phyloP scores from a whole-genome alignment of 37 sponge, comb jelly and placozoan species.

The Oopsacas minuta region DNA sequence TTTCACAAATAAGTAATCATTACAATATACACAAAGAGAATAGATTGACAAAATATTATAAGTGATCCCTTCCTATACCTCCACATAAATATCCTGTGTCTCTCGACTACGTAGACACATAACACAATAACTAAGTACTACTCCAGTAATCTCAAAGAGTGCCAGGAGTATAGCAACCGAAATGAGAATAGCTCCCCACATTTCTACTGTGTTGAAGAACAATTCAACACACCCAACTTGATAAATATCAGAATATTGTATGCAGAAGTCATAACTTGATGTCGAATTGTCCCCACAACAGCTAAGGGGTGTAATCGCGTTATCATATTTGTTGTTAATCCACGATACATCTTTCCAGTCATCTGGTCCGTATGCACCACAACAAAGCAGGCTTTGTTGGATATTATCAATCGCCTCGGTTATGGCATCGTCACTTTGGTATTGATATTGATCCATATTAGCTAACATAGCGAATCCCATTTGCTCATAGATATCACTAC shows the following conservation, averaged over 20 bases:
- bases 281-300: background rate
- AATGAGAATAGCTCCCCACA: background rate
- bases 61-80: background rate
- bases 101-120: background rate
- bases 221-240: background rate
- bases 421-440: background rate
- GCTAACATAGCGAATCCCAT: background rate
- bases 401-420: background rate
- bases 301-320: background rate
- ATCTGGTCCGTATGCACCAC: background rate
- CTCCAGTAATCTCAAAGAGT: background rate
- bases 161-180: background rate
- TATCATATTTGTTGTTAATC: slow-evolving; percentile 6
- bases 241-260: background rate
- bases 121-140: background rate
- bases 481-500: background rate
- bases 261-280: background rate
- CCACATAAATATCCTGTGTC: background rate
- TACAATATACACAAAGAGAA: background rate
- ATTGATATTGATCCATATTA: background rate
- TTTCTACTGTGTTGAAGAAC: background rate
- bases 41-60: background rate
- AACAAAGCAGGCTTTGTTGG: background rate
- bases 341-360: background rate
- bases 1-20: too few species aligned